These are phyloP conservation scores for Drosophila limbata DNA, from an alignment of 2,888 invertebrate species.

Conservation along the genomic window DNA sequence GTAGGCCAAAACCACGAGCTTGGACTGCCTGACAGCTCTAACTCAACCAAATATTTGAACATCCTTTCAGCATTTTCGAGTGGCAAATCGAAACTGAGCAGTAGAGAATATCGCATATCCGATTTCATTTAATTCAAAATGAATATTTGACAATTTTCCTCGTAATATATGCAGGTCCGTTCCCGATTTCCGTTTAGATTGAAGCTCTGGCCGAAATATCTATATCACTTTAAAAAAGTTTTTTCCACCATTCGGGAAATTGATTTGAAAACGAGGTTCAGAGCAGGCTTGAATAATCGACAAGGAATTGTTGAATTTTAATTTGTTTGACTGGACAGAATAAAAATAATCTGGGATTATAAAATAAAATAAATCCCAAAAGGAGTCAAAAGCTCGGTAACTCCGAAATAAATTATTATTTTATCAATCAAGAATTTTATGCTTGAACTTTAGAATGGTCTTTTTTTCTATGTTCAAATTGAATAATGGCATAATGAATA, in stretches of 20 bases:
- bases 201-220: conserved; percentile 2
- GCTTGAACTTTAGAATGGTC: too few species aligned
- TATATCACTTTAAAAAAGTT: too few species aligned
- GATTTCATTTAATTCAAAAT: conserved; percentile 20
- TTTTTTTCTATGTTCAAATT: too few species aligned
- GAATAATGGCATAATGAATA: too few species aligned
- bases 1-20: conserved; percentile 1
- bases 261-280: background rate
- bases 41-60: conserved; percentile 8
- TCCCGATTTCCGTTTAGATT: conserved; percentile 11
- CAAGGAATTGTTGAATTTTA: background rate
- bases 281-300: background rate
- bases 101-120: background rate
- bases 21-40: conserved; percentile 13
- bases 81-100: conserved; percentile 1
- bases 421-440: too few species aligned
- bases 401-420: too few species aligned
- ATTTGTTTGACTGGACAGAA: background rate
- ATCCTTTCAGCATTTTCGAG: conserved; percentile 5
- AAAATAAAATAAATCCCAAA: too few species aligned
- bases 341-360: too few species aligned
- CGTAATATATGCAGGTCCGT: conserved; percentile 11
- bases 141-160: conserved; percentile 4
- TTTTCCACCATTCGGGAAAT: background rate
- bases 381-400: too few species aligned